Evolutionary conservation across 2,888 invertebrate species (phyloP).

Genomic region (Apotomis betuletana): DNA sequence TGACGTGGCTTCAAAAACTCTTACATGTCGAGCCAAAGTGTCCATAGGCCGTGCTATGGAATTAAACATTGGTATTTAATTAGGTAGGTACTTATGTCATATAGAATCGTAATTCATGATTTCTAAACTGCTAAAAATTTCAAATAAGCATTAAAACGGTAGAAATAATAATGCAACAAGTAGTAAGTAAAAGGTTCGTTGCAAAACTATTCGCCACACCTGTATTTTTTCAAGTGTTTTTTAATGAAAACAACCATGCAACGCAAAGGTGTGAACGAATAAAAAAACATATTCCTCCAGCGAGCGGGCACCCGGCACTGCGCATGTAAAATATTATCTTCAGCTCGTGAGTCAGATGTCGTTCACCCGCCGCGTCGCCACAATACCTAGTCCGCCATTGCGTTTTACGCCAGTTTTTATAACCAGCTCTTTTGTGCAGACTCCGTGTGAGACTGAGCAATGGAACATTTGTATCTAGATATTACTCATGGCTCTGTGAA

Average conservation of each 20-base stretch:
- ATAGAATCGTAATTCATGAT: no score
- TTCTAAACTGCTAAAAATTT: neutral
- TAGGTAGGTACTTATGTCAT: no score
- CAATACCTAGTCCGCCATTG: conserved; percentile 69
- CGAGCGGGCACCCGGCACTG: conserved; percentile 1
- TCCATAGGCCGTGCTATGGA: no score
- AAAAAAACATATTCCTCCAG: conserved; percentile 24
- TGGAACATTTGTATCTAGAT: neutral
- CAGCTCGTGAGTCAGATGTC: conserved; percentile 77
- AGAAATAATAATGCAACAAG: neutral
- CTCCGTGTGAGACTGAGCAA: conserved; percentile 11
- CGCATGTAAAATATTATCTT: conserved; percentile 55
- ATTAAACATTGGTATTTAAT: no score
- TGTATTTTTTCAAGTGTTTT: conserved; percentile 6
- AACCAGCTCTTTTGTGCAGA: conserved; percentile 30
- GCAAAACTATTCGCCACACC: neutral
- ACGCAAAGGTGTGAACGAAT: conserved; percentile 23
- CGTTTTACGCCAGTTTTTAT: conserved; percentile 56
- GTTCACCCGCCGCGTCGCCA: conserved; percentile 72
- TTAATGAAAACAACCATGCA: conserved; percentile 8
- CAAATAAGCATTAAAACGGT: neutral
- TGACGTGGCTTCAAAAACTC: no score
- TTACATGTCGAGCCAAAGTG: no score
- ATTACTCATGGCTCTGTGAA: neutral
- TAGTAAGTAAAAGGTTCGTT: neutral